Percentiles rank a stretch among this genome's conserved stretches.
Evolutionary conservation across 1,140 invertebrate species (phyloP).

Genomic region (Argopecten irradians): DNA sequence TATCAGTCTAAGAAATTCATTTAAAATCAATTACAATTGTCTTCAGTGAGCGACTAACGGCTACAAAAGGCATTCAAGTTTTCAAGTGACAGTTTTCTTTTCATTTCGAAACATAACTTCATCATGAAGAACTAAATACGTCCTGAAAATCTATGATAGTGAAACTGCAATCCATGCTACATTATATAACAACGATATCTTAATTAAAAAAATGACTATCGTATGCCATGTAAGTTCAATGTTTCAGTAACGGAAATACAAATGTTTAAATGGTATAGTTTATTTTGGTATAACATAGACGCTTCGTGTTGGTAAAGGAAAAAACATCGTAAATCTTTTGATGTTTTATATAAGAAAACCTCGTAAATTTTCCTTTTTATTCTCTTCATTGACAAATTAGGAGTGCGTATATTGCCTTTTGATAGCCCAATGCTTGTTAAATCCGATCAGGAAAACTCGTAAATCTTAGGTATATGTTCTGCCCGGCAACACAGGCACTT

Average conservation of each 20-base stretch:
- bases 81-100: too few relatives aligned
- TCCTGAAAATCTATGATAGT: too few relatives aligned
- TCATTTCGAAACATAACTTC: too few relatives aligned
- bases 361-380: constrained; percentile 7
- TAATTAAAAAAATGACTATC: too few relatives aligned
- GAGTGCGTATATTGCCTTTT: constrained; percentile 13
- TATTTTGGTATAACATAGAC: background rate
- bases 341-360: constrained; percentile 2
- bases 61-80: too few relatives aligned
- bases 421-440: background rate
- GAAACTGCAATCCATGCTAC: too few relatives aligned
- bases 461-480: background rate
- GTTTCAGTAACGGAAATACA: background rate
- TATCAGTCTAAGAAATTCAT: too few relatives aligned
- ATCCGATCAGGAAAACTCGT: background rate
- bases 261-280: background rate
- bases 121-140: too few relatives aligned
- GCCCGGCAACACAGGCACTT: background rate
- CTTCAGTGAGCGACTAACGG: too few relatives aligned
- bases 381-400: constrained; percentile 16
- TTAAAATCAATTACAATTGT: too few relatives aligned
- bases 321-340: constrained; percentile 15
- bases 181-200: too few relatives aligned
- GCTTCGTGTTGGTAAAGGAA: background rate
- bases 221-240: background rate